A percentile compares a stretch with the other conserved stretches of the same genome.
Evolutionary conservation across 1,140 invertebrate genomes (phyloP).

Genomic region (Penaeus vannamei): DNA sequence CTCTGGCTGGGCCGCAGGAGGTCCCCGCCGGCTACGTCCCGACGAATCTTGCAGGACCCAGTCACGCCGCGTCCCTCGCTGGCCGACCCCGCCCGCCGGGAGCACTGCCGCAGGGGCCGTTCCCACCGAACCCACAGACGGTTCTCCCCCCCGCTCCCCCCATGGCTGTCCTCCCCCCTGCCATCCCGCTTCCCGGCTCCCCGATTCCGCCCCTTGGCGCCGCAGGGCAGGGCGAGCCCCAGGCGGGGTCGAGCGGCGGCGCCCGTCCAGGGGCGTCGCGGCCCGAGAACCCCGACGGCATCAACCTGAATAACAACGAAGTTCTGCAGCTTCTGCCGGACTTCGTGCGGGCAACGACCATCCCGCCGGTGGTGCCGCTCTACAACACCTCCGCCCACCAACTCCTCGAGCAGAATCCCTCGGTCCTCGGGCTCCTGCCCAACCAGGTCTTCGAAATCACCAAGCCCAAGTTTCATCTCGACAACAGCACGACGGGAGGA

Average conservation of each 20-base stretch:
- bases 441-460: conserved; percentile 57
- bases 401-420: conserved; percentile 58
- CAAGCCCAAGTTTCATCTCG: conserved; percentile 4
- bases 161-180: background rate
- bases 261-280: background rate
- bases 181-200: background rate
- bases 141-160: background rate
- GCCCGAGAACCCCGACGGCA: conserved; percentile 17
- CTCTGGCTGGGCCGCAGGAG: background rate
- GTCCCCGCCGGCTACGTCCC: too few species aligned
- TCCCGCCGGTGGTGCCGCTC: conserved; percentile 62
- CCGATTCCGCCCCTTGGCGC: background rate
- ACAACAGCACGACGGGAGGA: conserved; percentile 37
- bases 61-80: too few species aligned
- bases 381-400: conserved; percentile 60
- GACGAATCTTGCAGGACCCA: too few species aligned
- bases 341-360: conserved; percentile 64
- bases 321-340: conserved; percentile 62
- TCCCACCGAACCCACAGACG: too few species aligned
- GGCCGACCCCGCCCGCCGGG: too few species aligned
- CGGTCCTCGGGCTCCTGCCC: conserved; percentile 64
- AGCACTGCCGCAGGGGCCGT: too few species aligned
- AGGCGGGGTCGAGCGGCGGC: too few species aligned
- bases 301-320: conserved; percentile 59
- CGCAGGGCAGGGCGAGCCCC: background rate